A percentile compares a stretch with the other conserved stretches of the same genome.
phyloP scores from a whole-genome alignment of 2,113 vertebrate species.

The Cinclus mexicanus region DNA sequence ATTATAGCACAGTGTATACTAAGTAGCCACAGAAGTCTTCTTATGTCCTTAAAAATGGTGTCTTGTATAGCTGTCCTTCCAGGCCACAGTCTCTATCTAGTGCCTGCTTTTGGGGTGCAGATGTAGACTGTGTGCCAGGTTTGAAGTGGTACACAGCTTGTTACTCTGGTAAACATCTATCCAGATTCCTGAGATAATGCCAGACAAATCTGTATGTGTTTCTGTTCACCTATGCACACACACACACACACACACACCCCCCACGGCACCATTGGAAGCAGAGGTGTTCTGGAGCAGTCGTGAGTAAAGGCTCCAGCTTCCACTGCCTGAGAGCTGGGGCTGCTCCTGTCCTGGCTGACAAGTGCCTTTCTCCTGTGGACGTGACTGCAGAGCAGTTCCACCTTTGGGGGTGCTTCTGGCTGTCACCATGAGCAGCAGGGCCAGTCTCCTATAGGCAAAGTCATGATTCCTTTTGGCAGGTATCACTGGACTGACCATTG shows the following conservation, averaged over 20 bases:
- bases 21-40: not conserved
- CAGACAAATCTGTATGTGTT: not conserved
- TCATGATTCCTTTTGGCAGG: not conserved
- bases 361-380: not conserved
- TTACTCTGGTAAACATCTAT: not conserved
- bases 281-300: not conserved
- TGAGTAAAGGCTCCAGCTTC: not conserved
- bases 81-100: not conserved
- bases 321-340: not conserved
- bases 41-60: not conserved
- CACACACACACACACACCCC: no score
- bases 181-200: not conserved
- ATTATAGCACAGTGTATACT: not conserved
- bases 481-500: not conserved
- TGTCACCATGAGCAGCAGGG: not conserved
- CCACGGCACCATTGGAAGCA: rapidly evolving
- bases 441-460: not conserved
- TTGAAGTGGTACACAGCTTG: not conserved
- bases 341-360: not conserved
- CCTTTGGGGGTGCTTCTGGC: not conserved
- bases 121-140: not conserved
- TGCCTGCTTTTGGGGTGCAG: not conserved
- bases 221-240: not conserved
- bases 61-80: not conserved
- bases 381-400: not conserved